A percentile compares a stretch with the other conserved stretches of the same genome.
phyloP scores from a whole-genome alignment of 1,140 invertebrate genomes.

The Goniozus legneri region DNA sequence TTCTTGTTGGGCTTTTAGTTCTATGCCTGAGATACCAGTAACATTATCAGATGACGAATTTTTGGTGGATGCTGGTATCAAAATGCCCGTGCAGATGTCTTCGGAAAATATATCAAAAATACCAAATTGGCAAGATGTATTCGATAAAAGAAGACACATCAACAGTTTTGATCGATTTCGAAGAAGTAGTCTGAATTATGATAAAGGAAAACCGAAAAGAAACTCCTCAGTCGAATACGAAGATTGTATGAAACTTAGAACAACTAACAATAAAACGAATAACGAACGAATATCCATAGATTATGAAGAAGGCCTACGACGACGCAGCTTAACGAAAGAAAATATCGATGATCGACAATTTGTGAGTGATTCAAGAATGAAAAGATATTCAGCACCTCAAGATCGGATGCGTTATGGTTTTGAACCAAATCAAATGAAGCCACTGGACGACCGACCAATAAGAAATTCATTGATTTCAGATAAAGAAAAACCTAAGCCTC shows the following conservation, averaged over 20 bases:
- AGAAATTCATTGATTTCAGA: conserved; percentile 33
- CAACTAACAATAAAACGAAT: conserved; percentile 12
- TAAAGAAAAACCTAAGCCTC: conserved; percentile 28
- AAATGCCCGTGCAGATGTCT: conserved; percentile 44
- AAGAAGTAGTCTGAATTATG: conserved; percentile 17
- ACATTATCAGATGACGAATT: conserved; percentile 52
- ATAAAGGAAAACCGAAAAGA: conserved; percentile 29
- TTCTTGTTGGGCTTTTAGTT: conserved; percentile 50
- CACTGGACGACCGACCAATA: conserved; percentile 25
- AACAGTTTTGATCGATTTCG: conserved; percentile 13
- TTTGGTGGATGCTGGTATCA: conserved; percentile 55
- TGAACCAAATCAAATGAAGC: conserved; percentile 10
- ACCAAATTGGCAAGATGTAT: conserved; percentile 41
- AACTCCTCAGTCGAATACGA: conserved; percentile 40
- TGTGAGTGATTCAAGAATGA: conserved; percentile 18
- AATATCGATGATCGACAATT: conserved; percentile 17
- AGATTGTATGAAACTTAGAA: conserved; percentile 33
- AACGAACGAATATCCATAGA: conserved; percentile 29
- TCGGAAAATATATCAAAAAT: conserved; percentile 42
- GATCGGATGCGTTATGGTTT: conserved; percentile 26
- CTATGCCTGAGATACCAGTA: conserved; percentile 44
- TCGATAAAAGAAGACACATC: conserved; percentile 33
- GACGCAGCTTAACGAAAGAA: conserved; percentile 16
- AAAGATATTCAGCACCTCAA: conserved; percentile 18
- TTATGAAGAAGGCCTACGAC: conserved; percentile 32